These are phyloP conservation scores for Thalassaphorura encarpata DNA, from an alignment of 1,140 invertebrate genomes.

Conservation along the genomic window DNA sequence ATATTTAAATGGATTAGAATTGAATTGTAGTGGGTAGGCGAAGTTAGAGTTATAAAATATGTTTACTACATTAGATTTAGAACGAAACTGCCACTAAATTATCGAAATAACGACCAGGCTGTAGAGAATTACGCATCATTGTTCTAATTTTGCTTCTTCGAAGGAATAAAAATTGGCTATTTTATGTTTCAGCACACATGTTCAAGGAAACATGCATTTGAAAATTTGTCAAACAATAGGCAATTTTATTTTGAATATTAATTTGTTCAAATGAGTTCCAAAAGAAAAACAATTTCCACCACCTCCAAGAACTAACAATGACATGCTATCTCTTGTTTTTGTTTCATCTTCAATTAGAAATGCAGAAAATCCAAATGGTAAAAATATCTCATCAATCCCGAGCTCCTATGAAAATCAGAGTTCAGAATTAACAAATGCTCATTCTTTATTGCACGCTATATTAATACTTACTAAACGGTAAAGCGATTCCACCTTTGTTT, in stretches of 20 bases:
- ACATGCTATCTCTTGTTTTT: neutral
- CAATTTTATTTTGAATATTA: neutral
- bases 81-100: no score
- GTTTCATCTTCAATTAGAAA: constrained; percentile 3
- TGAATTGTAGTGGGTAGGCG: no score
- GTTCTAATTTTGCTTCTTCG: no score
- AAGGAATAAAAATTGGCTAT: no score
- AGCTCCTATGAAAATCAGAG: constrained; percentile 1
- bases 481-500: constrained; percentile 1
- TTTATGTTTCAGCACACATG: no score
- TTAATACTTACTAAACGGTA: constrained; percentile 9
- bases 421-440: neutral
- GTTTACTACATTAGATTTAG: no score
- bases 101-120: no score
- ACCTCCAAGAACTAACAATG: constrained; percentile 25
- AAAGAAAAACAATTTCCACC: constrained; percentile 32
- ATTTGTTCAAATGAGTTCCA: constrained; percentile 27
- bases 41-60: no score
- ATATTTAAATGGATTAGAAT: no score
- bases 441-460: neutral
- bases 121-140: no score
- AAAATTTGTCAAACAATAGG: no score
- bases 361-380: constrained; percentile 27
- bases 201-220: no score
- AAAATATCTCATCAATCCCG: constrained; percentile 8